A percentile compares a stretch with the other conserved stretches of the same genome.
Evolutionary conservation across 2,797 vertebrate genomes (phyloP).

Genomic region (Sebastes flavidus): DNA sequence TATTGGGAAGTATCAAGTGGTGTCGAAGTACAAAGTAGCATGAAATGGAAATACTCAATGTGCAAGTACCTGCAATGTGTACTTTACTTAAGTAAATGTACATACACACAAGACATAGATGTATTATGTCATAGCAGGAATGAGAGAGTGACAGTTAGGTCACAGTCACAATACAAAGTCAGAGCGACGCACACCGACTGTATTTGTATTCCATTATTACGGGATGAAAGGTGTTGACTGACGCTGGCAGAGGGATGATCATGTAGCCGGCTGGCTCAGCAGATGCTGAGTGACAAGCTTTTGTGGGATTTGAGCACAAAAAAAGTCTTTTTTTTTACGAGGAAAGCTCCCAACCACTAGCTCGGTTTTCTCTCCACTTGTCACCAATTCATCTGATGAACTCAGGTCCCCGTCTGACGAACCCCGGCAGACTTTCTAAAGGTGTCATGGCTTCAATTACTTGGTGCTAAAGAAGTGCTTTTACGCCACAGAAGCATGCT

Average conservation of each 20-base stretch:
- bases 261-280: background rate
- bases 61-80: background rate
- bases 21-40: background rate
- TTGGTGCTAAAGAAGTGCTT: background rate
- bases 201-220: background rate
- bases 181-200: background rate
- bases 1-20: background rate
- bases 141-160: background rate
- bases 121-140: background rate
- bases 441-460: constrained; percentile 1
- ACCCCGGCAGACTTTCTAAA: background rate
- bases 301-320: background rate
- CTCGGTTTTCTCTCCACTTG: background rate
- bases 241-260: background rate
- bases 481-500: background rate
- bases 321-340: background rate
- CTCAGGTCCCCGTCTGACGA: background rate
- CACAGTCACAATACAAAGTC: background rate
- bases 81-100: background rate
- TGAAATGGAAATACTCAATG: background rate
- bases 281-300: constrained; percentile 9
- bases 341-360: background rate
- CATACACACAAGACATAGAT: background rate
- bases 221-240: background rate
- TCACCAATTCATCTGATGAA: background rate